Percentiles rank a stretch among this genome's conserved stretches.
These are phyloP conservation scores for Anneissia japonica DNA, from an alignment of 35 echinoderm and acorn worm genomes.

Conservation along the genomic window DNA sequence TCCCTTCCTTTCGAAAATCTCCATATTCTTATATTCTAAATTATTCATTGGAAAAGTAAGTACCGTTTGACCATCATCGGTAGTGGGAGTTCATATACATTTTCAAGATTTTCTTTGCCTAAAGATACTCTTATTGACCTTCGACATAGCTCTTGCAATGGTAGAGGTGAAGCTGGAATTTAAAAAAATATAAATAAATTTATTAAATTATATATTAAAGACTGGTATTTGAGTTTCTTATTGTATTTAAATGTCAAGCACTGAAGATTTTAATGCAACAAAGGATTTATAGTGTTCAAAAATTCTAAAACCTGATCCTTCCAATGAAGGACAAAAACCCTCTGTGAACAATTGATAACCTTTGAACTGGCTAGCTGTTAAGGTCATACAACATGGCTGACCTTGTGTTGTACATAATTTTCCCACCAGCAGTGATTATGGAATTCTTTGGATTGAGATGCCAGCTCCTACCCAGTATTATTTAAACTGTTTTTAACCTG, in stretches of 20 bases:
- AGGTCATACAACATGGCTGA: background rate
- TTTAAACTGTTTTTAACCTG: too few species aligned
- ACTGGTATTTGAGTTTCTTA: background rate
- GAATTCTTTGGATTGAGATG: too few species aligned
- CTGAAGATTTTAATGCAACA: too few species aligned
- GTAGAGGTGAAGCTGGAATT: slow-evolving; percentile 79
- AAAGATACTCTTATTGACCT: slow-evolving; percentile 75
- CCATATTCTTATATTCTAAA: background rate
- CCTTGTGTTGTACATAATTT: background rate
- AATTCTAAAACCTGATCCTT: background rate
- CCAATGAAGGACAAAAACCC: background rate
- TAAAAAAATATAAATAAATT: slow-evolving; percentile 2
- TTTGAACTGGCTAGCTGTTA: background rate
- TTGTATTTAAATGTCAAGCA: too few species aligned
- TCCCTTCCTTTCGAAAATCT: background rate
- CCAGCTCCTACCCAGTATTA: too few species aligned
- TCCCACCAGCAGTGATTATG: background rate
- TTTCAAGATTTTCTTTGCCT: slow-evolving; percentile 76
- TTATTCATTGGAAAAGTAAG: slow-evolving; percentile 86
- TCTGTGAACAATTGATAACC: background rate
- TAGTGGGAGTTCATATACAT: slow-evolving; percentile 86
- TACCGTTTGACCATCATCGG: slow-evolving; percentile 88
- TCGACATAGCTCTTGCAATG: slow-evolving; percentile 92
- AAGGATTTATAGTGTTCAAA: too few species aligned
- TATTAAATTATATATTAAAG: background rate